Evolutionary conservation across 1,140 invertebrate species (phyloP).

Genomic region (Globodera rostochiensis): DNA sequence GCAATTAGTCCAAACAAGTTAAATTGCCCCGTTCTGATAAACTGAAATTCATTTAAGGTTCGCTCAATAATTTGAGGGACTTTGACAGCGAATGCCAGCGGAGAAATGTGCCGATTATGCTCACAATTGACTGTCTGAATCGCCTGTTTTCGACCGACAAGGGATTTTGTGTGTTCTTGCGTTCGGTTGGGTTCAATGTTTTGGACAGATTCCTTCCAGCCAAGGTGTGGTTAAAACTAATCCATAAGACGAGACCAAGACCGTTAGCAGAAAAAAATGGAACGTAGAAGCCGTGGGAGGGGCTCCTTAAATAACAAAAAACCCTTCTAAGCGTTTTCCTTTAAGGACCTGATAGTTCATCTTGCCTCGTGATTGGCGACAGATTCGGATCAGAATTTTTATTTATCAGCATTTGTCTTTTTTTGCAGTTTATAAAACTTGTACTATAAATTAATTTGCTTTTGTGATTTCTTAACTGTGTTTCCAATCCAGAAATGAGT

Average conservation of each 20-base stretch:
- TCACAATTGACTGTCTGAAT: constrained; percentile 83
- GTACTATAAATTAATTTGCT: no score
- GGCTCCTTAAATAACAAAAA: no score
- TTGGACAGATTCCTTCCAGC: constrained; percentile 78
- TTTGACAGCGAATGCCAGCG: constrained; percentile 84
- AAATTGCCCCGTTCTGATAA: constrained; percentile 12
- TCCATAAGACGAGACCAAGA: no score
- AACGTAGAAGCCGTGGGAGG: no score
- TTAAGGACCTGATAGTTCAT: constrained; percentile 48
- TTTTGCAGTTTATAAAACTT: no score
- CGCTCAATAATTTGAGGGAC: constrained; percentile 72
- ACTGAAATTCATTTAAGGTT: constrained; percentile 60
- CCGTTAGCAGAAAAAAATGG: no score
- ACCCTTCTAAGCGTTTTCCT: background rate
- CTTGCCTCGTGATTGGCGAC: constrained; percentile 21
- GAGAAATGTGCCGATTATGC: constrained; percentile 84
- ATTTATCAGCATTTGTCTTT: no score
- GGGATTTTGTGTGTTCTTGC: constrained; percentile 77
- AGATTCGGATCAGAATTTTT: no score
- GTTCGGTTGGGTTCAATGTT: constrained; percentile 83
- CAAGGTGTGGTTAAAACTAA: constrained; percentile 71
- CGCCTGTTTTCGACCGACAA: constrained; percentile 79
- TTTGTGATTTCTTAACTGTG: no score
- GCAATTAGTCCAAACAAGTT: no score
- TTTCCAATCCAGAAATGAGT: no score